These are phyloP conservation scores for Bovichtus diacanthus DNA, from an alignment of 2,797 vertebrate species.

Conservation along the genomic window DNA sequence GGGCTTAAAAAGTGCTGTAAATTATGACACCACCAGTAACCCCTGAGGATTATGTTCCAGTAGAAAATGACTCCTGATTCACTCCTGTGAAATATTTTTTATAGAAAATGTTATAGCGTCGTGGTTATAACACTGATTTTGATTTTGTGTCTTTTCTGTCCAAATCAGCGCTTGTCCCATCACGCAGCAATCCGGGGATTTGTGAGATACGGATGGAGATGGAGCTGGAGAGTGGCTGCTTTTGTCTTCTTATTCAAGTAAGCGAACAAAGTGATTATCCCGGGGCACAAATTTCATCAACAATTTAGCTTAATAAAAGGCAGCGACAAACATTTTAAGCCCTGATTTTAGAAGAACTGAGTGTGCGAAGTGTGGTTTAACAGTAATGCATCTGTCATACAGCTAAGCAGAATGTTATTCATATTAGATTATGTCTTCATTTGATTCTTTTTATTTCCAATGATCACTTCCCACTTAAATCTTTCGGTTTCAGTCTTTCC, in stretches of 20 bases:
- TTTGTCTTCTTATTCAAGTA: slow-evolving; percentile 94
- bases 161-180: slow-evolving; percentile 88
- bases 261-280: slow-evolving; percentile 48
- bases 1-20: no score
- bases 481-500: background rate
- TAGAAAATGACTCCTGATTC: background rate
- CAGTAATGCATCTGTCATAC: background rate
- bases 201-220: slow-evolving; percentile 93
- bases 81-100: no score
- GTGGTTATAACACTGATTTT: no score
- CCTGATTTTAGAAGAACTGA: no score
- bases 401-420: background rate
- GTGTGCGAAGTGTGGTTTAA: background rate
- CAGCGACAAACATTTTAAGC: no score
- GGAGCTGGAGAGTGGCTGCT: slow-evolving; percentile 92
- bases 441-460: background rate
- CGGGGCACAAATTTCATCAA: background rate
- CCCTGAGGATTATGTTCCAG: background rate
- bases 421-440: background rate
- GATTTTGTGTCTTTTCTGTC: background rate
- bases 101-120: background rate
- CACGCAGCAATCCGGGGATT: slow-evolving; percentile 91
- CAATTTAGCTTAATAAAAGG: no score
- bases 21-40: no score
- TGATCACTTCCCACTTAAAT: background rate